Percentiles rank a stretch among this genome's conserved stretches.
Evolutionary conservation across 1,140 invertebrate species (phyloP).

Genomic region (Sipha flava): DNA sequence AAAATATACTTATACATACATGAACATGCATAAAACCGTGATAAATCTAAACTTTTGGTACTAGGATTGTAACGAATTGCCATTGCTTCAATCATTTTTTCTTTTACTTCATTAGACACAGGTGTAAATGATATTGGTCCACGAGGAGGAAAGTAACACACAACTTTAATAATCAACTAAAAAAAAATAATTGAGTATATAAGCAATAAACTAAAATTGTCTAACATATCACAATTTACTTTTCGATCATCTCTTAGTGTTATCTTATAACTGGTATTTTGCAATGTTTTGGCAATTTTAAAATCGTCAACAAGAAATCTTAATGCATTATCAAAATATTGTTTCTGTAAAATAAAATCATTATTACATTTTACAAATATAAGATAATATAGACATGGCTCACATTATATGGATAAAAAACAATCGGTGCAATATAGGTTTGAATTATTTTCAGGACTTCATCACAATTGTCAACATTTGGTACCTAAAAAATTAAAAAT

Average conservation of each 20-base stretch:
- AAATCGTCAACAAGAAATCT: constrained; percentile 22
- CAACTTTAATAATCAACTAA: constrained; percentile 7
- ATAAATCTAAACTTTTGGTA: constrained; percentile 13
- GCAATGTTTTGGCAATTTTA: constrained; percentile 2
- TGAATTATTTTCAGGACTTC: constrained; percentile 26
- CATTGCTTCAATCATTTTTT: constrained; percentile 11
- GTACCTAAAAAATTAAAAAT: background rate
- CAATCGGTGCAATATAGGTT: constrained; percentile 1
- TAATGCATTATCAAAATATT: constrained; percentile 1
- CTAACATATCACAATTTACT: background rate
- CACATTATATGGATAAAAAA: constrained; percentile 6
- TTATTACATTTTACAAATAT: background rate
- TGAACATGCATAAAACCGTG: background rate
- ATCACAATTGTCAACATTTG: constrained; percentile 16
- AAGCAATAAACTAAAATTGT: background rate
- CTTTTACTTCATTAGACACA: background rate
- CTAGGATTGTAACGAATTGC: background rate
- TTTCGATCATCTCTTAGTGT: constrained; percentile 12
- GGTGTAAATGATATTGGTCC: background rate
- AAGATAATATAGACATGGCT: background rate
- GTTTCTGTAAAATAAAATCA: constrained; percentile 9
- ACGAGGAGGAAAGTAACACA: background rate
- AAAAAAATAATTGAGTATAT: background rate
- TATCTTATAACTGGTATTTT: constrained; percentile 14
- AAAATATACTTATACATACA: background rate